A percentile compares a stretch with the other conserved stretches of the same genome.
Conservation (phyloP, 2,797 vertebrate species). For the Propithecus perrieri region DNA sequence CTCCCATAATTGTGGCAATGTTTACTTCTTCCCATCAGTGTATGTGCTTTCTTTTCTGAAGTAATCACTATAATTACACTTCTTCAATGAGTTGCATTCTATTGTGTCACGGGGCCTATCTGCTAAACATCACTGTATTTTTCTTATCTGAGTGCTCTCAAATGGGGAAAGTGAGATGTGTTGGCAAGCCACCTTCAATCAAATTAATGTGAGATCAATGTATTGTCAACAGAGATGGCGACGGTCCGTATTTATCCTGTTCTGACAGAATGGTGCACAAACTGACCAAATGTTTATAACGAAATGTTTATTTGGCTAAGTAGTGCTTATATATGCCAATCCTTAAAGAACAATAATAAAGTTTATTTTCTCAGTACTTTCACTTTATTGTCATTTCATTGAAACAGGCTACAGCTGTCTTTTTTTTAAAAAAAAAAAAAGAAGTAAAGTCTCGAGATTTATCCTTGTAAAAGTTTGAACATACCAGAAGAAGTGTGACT, state of each 20-base stretch:
- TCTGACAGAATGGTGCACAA: not conserved
- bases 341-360: conserved; percentile 32
- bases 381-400: not conserved
- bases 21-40: conserved; percentile 70
- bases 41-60: conserved; percentile 68
- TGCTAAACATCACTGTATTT: conserved; percentile 72
- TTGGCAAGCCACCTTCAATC: conserved; percentile 73
- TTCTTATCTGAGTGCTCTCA: conserved; percentile 75
- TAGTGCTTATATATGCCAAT: not conserved
- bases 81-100: conserved; percentile 49
- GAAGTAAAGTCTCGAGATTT: not conserved
- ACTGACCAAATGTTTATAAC: not conserved
- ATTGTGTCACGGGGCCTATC: conserved; percentile 60
- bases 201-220: conserved; percentile 68
- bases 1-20: conserved; percentile 30
- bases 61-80: conserved; percentile 76
- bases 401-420: not conserved
- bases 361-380: conserved; percentile 8
- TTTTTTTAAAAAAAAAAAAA: not conserved
- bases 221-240: conserved; percentile 56
- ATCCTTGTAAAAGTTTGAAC: not conserved
- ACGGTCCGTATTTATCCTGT: conserved; percentile 18
- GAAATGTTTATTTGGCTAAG: not conserved
- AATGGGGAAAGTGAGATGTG: conserved; percentile 67
- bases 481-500: not conserved